A percentile compares a stretch with the other conserved stretches of the same genome.
These are phyloP conservation scores for Lemur catta DNA, from an alignment of 2,797 vertebrate genomes.

Conservation along the genomic window DNA sequence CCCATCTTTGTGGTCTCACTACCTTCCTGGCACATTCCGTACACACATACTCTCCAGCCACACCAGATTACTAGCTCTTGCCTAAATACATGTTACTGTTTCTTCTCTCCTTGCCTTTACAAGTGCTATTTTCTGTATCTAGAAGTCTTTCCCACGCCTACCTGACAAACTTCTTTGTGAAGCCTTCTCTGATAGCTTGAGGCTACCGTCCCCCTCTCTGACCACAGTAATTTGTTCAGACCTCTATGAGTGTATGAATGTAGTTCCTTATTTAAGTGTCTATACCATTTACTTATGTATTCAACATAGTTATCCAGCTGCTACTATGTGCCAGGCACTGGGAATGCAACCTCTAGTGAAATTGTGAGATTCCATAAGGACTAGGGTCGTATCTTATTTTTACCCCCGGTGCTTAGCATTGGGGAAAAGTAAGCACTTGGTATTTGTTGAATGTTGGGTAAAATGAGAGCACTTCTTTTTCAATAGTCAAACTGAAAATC, in stretches of 20 bases:
- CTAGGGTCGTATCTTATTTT: background rate
- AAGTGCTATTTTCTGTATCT: background rate
- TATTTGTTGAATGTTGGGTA: background rate
- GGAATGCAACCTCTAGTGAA: background rate
- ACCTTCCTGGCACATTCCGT: background rate
- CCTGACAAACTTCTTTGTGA: background rate
- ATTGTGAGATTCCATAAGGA: background rate
- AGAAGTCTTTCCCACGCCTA: background rate
- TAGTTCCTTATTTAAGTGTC: background rate
- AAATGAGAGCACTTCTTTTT: background rate
- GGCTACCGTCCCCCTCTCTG: background rate
- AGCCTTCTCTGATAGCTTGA: background rate
- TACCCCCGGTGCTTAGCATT: background rate
- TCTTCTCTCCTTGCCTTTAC: background rate
- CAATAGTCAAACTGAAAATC: slow-evolving; percentile 7
- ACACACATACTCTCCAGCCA: background rate
- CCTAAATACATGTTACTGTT: background rate
- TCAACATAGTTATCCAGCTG: background rate
- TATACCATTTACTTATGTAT: background rate
- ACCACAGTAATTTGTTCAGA: background rate
- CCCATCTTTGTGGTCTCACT: background rate
- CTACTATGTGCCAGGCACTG: background rate
- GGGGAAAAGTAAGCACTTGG: background rate
- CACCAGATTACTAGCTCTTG: slow-evolving; percentile 19
- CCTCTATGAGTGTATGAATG: background rate